Percentiles rank a stretch among this genome's conserved stretches.
These are phyloP conservation scores for Phalacrocorax aristotelis DNA, from an alignment of 2,113 vertebrate genomes.

Conservation along the genomic window DNA sequence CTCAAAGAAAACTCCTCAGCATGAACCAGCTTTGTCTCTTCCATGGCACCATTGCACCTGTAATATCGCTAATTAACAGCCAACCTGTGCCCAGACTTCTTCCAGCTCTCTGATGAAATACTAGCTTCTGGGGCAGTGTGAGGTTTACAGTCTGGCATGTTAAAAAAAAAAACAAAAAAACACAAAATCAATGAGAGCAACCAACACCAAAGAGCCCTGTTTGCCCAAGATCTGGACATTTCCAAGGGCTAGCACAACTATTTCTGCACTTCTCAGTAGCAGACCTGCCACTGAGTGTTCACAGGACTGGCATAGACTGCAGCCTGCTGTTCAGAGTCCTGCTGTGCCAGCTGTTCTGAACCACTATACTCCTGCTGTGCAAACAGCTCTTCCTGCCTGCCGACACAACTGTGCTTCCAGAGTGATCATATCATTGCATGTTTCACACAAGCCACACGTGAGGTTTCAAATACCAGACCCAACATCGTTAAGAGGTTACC, in stretches of 20 bases:
- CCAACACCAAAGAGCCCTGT: not conserved
- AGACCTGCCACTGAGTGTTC: not conserved
- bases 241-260: not conserved
- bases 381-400: not conserved
- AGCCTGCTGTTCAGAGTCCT: not conserved
- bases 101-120: too few species aligned
- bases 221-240: not conserved
- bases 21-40: not conserved
- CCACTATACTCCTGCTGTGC: not conserved
- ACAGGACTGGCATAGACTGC: not conserved
- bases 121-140: not conserved
- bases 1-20: not conserved
- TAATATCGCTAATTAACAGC: too few species aligned
- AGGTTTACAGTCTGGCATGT: not conserved
- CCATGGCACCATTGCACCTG: not conserved
- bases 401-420: not conserved
- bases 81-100: not conserved
- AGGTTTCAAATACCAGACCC: not conserved
- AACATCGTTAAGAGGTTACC: not conserved
- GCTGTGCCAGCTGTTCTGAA: not conserved
- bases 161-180: not conserved
- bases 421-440: rapidly evolving
- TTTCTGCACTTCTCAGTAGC: not conserved
- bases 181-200: not conserved
- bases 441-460: not conserved